phyloP scores from a whole-genome alignment of 2,113 vertebrate genomes.

The Todiramphus saurophagus region DNA sequence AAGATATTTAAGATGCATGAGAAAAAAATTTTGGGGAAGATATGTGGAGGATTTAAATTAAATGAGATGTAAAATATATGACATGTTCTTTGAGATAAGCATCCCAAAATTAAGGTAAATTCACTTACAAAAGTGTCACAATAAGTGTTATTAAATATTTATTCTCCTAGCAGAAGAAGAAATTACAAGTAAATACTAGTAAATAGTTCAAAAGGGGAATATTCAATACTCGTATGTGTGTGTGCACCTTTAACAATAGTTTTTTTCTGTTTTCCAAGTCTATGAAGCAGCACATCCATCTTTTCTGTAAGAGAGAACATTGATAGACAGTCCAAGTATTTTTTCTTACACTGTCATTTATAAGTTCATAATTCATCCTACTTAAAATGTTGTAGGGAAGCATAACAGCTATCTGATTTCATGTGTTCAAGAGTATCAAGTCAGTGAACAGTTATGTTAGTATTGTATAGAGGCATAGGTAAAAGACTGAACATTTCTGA shows the following conservation, averaged over 20 bases:
- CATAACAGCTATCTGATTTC: not conserved
- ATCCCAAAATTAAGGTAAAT: not conserved
- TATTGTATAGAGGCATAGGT: not conserved
- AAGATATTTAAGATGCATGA: not conserved
- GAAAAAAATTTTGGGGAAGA: not conserved
- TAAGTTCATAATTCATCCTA: not conserved
- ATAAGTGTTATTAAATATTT: not conserved
- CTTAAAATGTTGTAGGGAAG: not conserved
- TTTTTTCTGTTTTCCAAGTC: not conserved
- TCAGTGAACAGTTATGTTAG: not conserved
- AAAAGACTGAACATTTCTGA: not conserved
- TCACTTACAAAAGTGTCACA: not conserved
- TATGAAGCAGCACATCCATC: not conserved
- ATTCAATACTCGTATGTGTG: rapidly evolving
- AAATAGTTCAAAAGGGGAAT: not conserved
- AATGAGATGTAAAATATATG: not conserved
- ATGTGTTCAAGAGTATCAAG: not conserved
- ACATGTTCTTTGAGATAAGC: not conserved
- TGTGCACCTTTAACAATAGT: not conserved
- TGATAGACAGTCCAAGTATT: not conserved
- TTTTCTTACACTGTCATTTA: not conserved
- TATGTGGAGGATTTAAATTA: not conserved
- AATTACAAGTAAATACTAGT: not conserved
- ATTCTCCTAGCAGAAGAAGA: not conserved
- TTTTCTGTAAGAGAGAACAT: not conserved